Evolutionary conservation across 2,888 invertebrate genomes (phyloP).

Genomic region (Isoperla grammatica): DNA sequence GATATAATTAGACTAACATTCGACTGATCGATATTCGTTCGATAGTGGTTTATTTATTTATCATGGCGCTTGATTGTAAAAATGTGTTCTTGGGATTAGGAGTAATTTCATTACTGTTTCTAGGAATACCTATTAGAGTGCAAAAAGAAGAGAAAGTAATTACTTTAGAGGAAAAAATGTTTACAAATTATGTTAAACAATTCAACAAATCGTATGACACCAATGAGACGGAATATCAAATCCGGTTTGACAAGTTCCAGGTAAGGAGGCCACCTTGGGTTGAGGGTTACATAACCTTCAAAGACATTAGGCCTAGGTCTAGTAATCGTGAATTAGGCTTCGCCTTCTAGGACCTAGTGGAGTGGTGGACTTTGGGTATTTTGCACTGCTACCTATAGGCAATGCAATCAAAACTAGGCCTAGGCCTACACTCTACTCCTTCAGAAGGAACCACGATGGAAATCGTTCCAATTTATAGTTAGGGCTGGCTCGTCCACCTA

Average conservation of each 20-base stretch:
- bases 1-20: too few species aligned
- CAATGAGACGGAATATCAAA: constrained; percentile 47
- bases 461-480: too few species aligned
- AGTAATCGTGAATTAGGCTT: background rate
- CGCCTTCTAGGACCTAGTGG: too few species aligned
- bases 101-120: constrained; percentile 44
- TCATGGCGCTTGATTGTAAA: constrained; percentile 39
- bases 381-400: too few species aligned
- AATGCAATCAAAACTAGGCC: too few species aligned
- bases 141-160: constrained; percentile 38
- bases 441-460: too few species aligned
- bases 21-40: too few species aligned
- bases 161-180: constrained; percentile 40
- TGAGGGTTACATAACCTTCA: constrained; percentile 24
- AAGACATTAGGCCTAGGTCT: constrained; percentile 9
- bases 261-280: constrained; percentile 40
- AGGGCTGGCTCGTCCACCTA: too few species aligned
- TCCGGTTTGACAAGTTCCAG: constrained; percentile 50
- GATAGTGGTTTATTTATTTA: too few species aligned
- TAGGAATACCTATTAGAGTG: constrained; percentile 45
- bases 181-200: constrained; percentile 48
- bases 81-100: constrained; percentile 39
- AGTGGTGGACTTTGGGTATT: too few species aligned
- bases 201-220: constrained; percentile 52
- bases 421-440: too few species aligned